phyloP scores from a whole-genome alignment of 2,797 vertebrate species.

The Leuciscus waleckii region DNA sequence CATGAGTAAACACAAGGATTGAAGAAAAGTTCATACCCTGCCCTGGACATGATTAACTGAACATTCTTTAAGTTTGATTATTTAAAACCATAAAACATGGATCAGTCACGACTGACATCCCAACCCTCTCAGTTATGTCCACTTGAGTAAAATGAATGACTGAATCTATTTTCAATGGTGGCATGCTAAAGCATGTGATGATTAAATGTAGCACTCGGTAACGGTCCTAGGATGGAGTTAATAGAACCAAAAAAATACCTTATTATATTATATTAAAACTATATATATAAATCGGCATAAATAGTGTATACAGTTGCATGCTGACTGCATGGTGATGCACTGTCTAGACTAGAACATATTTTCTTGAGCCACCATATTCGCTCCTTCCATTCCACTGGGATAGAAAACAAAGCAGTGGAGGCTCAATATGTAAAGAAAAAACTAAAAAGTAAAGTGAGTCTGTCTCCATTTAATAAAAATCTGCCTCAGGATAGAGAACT shows the following conservation, averaged over 20 bases:
- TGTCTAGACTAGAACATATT: constrained; percentile 42
- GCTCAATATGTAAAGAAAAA: background rate
- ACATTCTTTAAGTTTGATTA: constrained; percentile 64
- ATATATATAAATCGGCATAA: constrained; percentile 34
- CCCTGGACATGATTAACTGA: constrained; percentile 68
- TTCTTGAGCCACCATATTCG: constrained; percentile 7
- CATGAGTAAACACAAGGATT: constrained; percentile 67
- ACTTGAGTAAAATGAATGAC: constrained; percentile 29
- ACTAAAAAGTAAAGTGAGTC: background rate
- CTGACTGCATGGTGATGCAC: constrained; percentile 54
- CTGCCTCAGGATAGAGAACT: too few species aligned
- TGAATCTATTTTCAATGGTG: constrained; percentile 39
- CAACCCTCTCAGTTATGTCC: constrained; percentile 23
- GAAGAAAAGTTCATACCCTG: constrained; percentile 63
- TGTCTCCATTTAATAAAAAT: background rate
- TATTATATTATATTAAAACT: background rate
- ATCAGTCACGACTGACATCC: constrained; percentile 49
- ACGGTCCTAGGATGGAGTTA: background rate
- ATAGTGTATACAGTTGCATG: constrained; percentile 55
- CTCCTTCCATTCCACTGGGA: constrained; percentile 16
- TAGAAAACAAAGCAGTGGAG: background rate
- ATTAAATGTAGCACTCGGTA: constrained; percentile 1
- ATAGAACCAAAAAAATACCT: background rate
- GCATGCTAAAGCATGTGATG: constrained; percentile 11
- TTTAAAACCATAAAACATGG: constrained; percentile 60